Evolutionary conservation across 2,113 vertebrate species (phyloP).

Genomic region (Butorides virescens): DNA sequence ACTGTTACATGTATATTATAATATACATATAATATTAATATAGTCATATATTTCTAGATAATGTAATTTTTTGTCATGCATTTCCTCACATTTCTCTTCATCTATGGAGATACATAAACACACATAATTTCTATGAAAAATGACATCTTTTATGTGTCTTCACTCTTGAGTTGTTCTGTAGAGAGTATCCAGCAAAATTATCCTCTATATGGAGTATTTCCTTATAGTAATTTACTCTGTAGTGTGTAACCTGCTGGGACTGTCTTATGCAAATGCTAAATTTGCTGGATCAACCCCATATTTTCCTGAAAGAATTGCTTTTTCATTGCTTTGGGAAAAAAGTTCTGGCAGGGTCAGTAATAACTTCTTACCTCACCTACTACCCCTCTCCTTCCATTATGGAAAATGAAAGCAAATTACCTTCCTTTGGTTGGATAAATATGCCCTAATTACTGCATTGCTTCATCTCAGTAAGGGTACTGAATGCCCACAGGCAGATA

Average conservation of each 20-base stretch:
- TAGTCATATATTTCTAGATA: not conserved
- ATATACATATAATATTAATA: not conserved
- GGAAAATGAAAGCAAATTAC: not conserved
- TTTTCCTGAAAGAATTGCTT: not conserved
- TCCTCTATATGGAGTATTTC: not conserved
- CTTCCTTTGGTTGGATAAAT: not conserved
- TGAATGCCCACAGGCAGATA: not conserved
- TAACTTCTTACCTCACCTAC: not conserved
- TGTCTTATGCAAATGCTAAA: not conserved
- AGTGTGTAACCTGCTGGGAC: not conserved
- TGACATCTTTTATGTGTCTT: not conserved
- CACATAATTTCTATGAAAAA: not conserved
- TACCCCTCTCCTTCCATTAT: not conserved
- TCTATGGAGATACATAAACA: not conserved
- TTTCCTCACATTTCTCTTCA: not conserved
- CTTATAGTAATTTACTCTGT: not conserved
- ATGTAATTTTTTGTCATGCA: not conserved
- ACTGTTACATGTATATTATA: not conserved
- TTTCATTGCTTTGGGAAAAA: not conserved
- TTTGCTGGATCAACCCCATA: not conserved
- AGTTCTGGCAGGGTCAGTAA: not conserved
- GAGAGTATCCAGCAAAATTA: not conserved
- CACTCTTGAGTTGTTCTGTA: not conserved
- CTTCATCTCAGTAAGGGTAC: not conserved
- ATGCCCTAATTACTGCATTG: not conserved